Conservation (phyloP, 2,797 vertebrate genomes). For the Leontocebus nigricollis region DNA sequence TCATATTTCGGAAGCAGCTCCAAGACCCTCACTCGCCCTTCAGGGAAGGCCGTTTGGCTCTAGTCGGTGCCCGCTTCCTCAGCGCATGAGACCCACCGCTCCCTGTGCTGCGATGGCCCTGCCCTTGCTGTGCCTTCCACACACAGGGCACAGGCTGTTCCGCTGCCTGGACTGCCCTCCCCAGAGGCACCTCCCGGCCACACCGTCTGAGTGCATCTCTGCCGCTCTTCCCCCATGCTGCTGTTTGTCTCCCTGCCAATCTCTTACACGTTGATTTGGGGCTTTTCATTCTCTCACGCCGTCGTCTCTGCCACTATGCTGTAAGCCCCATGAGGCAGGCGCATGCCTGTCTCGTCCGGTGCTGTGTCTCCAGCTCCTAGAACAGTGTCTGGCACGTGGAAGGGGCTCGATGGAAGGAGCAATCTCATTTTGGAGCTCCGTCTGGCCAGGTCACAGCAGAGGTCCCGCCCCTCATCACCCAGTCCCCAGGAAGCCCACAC, state of each 20-base stretch:
- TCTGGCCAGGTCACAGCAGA: background rate
- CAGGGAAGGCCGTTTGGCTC: rapidly evolving
- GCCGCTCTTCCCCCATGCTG: background rate
- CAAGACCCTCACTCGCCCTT: rapidly evolving
- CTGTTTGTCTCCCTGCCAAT: background rate
- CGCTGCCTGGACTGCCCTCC: background rate
- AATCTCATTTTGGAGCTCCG: background rate
- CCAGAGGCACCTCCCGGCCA: background rate
- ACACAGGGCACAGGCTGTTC: rapidly evolving
- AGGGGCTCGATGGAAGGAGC: background rate
- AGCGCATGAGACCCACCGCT: rapidly evolving
- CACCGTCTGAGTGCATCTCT: background rate
- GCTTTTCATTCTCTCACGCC: rapidly evolving
- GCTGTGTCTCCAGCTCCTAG: background rate
- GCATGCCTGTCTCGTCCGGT: background rate
- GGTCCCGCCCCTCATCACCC: no score
- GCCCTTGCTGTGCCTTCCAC: background rate
- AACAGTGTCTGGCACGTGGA: rapidly evolving
- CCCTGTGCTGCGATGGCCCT: no score
- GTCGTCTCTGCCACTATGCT: background rate
- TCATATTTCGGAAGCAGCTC: background rate
- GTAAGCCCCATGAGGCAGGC: background rate
- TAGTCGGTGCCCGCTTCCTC: rapidly evolving
- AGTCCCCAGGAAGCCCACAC: background rate
- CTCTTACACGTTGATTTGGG: no score